These are phyloP conservation scores for Napeogenes sylphis DNA, from an alignment of 2,888 invertebrate species.

Conservation along the genomic window DNA sequence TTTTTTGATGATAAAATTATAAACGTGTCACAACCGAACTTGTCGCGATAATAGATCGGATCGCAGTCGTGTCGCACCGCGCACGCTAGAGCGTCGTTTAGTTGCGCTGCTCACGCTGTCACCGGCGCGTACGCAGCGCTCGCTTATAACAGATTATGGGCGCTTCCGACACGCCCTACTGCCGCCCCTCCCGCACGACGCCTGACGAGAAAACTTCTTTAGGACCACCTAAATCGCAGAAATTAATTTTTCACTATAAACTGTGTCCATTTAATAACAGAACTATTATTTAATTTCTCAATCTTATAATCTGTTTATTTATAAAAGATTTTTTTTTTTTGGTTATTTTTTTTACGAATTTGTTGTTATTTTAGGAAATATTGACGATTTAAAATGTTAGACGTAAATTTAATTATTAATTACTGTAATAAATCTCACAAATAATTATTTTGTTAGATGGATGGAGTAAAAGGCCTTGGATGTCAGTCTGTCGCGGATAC, in stretches of 20 bases:
- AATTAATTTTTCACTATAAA: neutral
- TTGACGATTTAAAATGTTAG: too few species aligned
- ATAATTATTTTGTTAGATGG: too few species aligned
- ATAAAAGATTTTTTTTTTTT: too few species aligned
- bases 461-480: too few species aligned
- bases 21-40: slow-evolving; percentile 25
- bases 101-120: slow-evolving; percentile 48
- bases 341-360: too few species aligned
- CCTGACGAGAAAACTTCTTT: neutral
- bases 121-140: slow-evolving; percentile 42
- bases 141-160: slow-evolving; percentile 58
- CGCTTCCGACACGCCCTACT: slow-evolving; percentile 57
- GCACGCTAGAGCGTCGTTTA: slow-evolving; percentile 43
- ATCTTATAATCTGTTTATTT: too few species aligned
- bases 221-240: slow-evolving; percentile 8
- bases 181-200: slow-evolving; percentile 41
- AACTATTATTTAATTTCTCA: too few species aligned
- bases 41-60: slow-evolving; percentile 30
- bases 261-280: too few species aligned
- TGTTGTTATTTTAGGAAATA: too few species aligned
- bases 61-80: slow-evolving; percentile 38
- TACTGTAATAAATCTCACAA: too few species aligned
- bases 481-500: too few species aligned
- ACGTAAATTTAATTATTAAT: too few species aligned
- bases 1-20: slow-evolving; percentile 18